A percentile compares a stretch with the other conserved stretches of the same genome.
Evolutionary conservation across 2,113 vertebrate genomes (phyloP).

Genomic region (Mustelus asterias): DNA sequence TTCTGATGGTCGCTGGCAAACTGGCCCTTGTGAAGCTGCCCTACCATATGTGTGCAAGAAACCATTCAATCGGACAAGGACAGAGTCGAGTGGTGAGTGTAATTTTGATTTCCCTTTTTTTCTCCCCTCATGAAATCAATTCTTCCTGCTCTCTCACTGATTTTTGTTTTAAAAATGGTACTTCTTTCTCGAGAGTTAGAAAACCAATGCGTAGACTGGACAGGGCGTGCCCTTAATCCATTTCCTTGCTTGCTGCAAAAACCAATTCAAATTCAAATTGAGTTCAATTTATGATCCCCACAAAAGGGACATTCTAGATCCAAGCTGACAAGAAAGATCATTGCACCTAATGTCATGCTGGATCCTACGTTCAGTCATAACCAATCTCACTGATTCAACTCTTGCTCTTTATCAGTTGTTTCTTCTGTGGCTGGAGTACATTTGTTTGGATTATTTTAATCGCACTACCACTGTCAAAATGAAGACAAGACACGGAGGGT

Average conservation of each 20-base stretch:
- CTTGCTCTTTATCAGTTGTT: background rate
- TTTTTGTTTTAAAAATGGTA: background rate
- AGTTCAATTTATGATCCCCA: too few relatives aligned
- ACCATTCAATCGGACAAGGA: constrained; percentile 45
- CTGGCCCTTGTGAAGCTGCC: constrained; percentile 58
- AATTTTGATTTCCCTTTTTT: background rate
- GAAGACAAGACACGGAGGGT: background rate
- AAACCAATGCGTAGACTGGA: too few relatives aligned
- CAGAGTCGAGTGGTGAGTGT: constrained; percentile 53
- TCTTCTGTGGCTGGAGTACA: background rate
- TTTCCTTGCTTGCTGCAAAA: too few relatives aligned
- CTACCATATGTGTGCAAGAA: constrained; percentile 86
- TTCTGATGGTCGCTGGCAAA: constrained; percentile 58
- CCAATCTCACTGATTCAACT: background rate
- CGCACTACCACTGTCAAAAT: background rate
- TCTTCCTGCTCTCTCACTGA: background rate
- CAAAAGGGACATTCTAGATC: too few relatives aligned
- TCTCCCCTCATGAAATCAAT: background rate
- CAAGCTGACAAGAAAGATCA: too few relatives aligned
- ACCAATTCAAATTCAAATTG: too few relatives aligned
- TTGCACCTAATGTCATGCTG: too few relatives aligned
- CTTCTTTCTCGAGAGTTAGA: too few relatives aligned
- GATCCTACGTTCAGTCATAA: too few relatives aligned
- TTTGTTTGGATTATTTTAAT: background rate
- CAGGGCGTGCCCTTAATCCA: too few relatives aligned